Evolutionary conservation across 2,888 invertebrate species (phyloP).

Genomic region (Pammene fasciana): DNA sequence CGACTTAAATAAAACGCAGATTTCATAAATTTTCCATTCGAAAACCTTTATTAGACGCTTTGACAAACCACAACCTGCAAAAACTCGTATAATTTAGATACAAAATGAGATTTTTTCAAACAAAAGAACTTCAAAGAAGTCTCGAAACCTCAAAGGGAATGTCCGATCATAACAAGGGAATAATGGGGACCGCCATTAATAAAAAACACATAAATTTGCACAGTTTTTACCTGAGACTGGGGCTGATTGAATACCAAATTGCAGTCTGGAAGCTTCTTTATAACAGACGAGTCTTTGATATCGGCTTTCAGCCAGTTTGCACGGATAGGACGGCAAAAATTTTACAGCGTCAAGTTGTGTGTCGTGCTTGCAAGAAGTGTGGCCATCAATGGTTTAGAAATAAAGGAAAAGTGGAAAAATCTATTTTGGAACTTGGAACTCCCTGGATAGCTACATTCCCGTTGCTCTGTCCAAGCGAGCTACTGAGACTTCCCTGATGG

Average conservation of each 20-base stretch:
- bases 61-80: conserved; percentile 20
- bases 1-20: neutral
- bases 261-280: conserved; percentile 55
- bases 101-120: conserved; percentile 36
- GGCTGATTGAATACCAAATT: conserved; percentile 73
- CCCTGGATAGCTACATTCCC: too few species aligned
- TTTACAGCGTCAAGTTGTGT: too few species aligned
- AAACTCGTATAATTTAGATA: conserved; percentile 28
- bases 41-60: conserved; percentile 21
- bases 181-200: conserved; percentile 44
- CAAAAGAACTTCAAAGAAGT: conserved; percentile 35
- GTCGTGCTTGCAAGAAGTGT: too few species aligned
- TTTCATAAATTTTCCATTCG: conserved; percentile 1
- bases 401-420: too few species aligned
- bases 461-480: too few species aligned
- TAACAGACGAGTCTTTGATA: conserved; percentile 31
- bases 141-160: conserved; percentile 29
- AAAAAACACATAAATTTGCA: conserved; percentile 57
- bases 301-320: neutral
- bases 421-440: too few species aligned
- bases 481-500: too few species aligned
- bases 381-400: too few species aligned
- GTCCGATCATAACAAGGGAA: conserved; percentile 37
- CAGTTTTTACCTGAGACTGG: conserved; percentile 52
- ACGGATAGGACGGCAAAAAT: too few species aligned